phyloP scores from a whole-genome alignment of 2,888 invertebrate genomes.

The Rhagonycha fulva region DNA sequence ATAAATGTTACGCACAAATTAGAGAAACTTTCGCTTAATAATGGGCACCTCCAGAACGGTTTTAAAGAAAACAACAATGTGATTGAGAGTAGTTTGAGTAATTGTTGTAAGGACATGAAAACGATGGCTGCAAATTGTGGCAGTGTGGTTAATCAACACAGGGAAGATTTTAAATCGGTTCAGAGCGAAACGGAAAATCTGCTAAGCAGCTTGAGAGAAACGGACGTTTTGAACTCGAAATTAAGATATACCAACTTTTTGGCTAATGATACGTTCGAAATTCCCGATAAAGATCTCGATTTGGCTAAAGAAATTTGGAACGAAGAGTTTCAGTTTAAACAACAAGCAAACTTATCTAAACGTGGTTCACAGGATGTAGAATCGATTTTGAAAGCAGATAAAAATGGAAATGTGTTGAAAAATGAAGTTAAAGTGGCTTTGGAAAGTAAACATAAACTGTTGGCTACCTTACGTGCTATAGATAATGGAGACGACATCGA shows the following conservation, averaged over 20 bases:
- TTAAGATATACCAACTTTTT: slow-evolving; percentile 41
- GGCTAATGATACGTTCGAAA: slow-evolving; percentile 22
- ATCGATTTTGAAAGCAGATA: slow-evolving; percentile 22
- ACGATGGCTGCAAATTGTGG: slow-evolving; percentile 42
- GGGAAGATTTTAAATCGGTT: slow-evolving; percentile 56
- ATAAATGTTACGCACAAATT: slow-evolving; percentile 36
- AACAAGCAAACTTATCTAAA: slow-evolving; percentile 12
- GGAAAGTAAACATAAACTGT: slow-evolving; percentile 61
- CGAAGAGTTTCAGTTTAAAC: slow-evolving; percentile 45
- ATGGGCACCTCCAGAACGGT: neutral
- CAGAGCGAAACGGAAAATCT: slow-evolving; percentile 58
- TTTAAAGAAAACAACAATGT: slow-evolving; percentile 36
- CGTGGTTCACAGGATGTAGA: neutral
- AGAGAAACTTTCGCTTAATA: neutral
- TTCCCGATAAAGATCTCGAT: slow-evolving; percentile 42
- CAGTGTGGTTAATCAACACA: slow-evolving; percentile 57
- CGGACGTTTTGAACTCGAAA: slow-evolving; percentile 59
- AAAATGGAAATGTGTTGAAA: slow-evolving; percentile 33
- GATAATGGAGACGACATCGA: slow-evolving; percentile 57
- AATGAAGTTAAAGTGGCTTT: slow-evolving; percentile 41
- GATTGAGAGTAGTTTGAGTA: slow-evolving; percentile 42
- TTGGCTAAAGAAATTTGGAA: slow-evolving; percentile 47
- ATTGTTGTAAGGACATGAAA: slow-evolving; percentile 43
- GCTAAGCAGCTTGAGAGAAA: slow-evolving; percentile 57
- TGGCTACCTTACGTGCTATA: slow-evolving; percentile 67